Evolutionary conservation across 2,888 invertebrate genomes (phyloP).

Genomic region (Catocala fraxini): DNA sequence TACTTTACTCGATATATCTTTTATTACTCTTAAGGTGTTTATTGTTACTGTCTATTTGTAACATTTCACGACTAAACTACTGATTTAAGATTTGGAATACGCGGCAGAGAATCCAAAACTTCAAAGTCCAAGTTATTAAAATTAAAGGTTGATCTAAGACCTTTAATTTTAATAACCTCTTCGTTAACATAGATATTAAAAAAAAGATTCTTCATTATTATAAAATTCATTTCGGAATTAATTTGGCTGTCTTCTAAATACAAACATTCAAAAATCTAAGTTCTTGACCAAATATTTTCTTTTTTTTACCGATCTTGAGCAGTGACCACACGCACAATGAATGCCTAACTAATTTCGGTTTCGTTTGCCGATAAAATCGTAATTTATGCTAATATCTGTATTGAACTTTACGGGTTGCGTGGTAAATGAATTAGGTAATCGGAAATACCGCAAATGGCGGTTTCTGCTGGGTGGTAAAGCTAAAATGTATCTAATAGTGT

Average conservation of each 20-base stretch:
- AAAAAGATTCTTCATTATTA: too few species aligned
- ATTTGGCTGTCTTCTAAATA: slow-evolving; percentile 11
- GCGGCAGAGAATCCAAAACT: too few species aligned
- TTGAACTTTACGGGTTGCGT: slow-evolving; percentile 64
- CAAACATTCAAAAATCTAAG: slow-evolving; percentile 20
- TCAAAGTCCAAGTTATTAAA: too few species aligned
- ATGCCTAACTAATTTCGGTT: slow-evolving; percentile 73
- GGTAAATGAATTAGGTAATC: slow-evolving; percentile 76
- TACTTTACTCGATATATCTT: too few species aligned
- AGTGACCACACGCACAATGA: slow-evolving; percentile 68
- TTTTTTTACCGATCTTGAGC: slow-evolving; percentile 25
- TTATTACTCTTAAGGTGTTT: too few species aligned
- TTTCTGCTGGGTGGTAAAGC: slow-evolving; percentile 65
- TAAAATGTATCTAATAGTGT: slow-evolving; percentile 43
- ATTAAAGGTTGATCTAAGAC: too few species aligned
- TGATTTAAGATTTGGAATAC: too few species aligned
- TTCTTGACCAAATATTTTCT: slow-evolving; percentile 38
- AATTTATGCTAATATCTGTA: slow-evolving; percentile 78
- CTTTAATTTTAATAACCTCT: too few species aligned
- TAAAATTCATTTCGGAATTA: background rate
- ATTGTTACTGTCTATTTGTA: too few species aligned
- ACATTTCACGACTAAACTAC: too few species aligned
- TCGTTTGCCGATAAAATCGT: slow-evolving; percentile 73
- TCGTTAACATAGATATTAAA: too few species aligned
- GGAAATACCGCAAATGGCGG: slow-evolving; percentile 79